Evolutionary conservation across 2,113 vertebrate species (phyloP).

Genomic region (Oriolus oriolus): DNA sequence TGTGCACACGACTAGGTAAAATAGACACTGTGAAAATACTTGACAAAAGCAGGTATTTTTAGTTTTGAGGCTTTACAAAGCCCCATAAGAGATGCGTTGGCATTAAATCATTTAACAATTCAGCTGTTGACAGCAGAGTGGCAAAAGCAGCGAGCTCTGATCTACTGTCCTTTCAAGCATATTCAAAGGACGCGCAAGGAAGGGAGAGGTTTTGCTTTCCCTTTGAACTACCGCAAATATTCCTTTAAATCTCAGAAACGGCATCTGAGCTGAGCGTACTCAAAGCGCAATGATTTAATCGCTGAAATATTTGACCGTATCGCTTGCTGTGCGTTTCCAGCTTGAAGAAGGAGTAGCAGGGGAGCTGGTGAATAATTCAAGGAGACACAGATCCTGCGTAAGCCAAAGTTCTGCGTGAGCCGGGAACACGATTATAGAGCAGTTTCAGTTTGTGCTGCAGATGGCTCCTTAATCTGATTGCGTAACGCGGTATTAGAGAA

Average conservation of each 20-base stretch:
- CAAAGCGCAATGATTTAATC: background rate
- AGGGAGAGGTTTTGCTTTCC: background rate
- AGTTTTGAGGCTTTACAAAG: background rate
- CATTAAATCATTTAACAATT: background rate
- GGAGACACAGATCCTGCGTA: background rate
- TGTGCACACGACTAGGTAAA: background rate
- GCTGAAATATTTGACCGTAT: background rate
- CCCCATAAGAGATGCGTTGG: background rate
- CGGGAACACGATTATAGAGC: background rate
- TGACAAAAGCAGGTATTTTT: background rate
- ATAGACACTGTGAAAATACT: background rate
- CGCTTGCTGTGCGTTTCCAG: background rate
- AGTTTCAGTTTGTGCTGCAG: background rate
- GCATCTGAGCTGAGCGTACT: background rate
- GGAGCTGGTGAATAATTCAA: background rate
- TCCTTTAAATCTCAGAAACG: background rate
- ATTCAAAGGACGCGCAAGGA: background rate
- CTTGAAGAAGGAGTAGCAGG: background rate
- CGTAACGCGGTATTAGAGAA: constrained; percentile 13
- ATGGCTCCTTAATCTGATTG: constrained; percentile 52
- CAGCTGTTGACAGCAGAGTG: background rate
- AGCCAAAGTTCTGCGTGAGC: background rate
- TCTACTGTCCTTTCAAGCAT: background rate
- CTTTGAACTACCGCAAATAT: background rate
- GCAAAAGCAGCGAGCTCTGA: background rate